Evolutionary conservation across 2,797 vertebrate genomes (phyloP).

Genomic region (Pyrocephalus nanus): DNA sequence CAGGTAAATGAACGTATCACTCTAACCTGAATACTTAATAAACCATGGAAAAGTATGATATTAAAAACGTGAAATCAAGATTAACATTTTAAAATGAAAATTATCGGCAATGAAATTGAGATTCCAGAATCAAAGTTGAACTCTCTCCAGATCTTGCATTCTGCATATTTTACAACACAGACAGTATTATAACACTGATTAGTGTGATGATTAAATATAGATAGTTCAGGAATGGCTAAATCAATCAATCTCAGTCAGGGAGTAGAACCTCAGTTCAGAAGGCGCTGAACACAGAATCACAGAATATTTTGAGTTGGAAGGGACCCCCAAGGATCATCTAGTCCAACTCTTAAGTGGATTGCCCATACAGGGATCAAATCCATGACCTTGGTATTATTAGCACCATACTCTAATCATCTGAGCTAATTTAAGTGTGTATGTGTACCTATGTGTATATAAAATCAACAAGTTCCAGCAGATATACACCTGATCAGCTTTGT

Average conservation of each 20-base stretch:
- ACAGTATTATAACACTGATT: background rate
- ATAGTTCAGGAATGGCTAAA: background rate
- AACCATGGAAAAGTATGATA: background rate
- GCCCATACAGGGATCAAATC: background rate
- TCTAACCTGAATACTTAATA: background rate
- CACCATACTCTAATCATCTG: background rate
- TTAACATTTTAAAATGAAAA: background rate
- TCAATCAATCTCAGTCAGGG: background rate
- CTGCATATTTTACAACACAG: background rate
- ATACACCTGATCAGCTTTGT: background rate
- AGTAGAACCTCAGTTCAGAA: background rate
- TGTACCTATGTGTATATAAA: background rate
- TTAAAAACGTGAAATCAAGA: background rate
- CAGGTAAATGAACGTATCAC: background rate
- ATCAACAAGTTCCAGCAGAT: background rate
- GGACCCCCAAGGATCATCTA: accelerated
- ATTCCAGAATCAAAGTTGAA: background rate
- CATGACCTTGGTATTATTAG: background rate
- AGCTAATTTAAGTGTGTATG: background rate
- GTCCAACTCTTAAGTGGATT: background rate
- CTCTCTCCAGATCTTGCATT: background rate
- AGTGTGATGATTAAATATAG: background rate
- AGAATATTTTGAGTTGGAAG: background rate
- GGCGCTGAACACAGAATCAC: background rate
- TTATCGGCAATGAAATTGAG: background rate